These are phyloP conservation scores for Synanceia verrucosa DNA, from an alignment of 2,797 vertebrate genomes.

Conservation along the genomic window DNA sequence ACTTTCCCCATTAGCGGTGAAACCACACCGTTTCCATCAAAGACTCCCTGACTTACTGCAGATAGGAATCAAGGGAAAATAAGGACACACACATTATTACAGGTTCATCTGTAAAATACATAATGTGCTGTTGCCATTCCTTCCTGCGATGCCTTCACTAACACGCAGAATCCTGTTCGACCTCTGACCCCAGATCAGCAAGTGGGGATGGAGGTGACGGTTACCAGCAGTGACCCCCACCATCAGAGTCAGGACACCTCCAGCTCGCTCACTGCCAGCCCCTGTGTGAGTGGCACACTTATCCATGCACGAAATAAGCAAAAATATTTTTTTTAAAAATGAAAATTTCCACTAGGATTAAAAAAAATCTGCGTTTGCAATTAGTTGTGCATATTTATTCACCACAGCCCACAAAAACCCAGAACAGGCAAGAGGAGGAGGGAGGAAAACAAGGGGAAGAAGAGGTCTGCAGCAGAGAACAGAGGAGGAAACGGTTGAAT, in stretches of 20 bases:
- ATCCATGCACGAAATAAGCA: conserved; percentile 7
- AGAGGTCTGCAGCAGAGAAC: conserved; percentile 84
- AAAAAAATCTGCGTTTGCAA: conserved; percentile 59
- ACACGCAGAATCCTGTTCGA: conserved; percentile 56
- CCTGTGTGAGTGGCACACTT: conserved; percentile 78
- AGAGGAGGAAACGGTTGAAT: conserved; percentile 91
- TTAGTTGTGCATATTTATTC: conserved; percentile 52
- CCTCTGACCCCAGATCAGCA: conserved; percentile 85
- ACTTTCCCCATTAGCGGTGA: conserved; percentile 81
- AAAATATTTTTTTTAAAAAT: conserved; percentile 3
- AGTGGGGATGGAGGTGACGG: conserved; percentile 87
- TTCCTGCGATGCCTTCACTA: conserved; percentile 33
- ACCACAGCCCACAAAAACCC: conserved; percentile 74
- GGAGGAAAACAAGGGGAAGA: conserved; percentile 76
- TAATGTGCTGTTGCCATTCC: conserved; percentile 4
- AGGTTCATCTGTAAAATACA: conserved; percentile 36
- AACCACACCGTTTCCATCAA: conserved; percentile 74
- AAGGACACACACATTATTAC: conserved; percentile 41
- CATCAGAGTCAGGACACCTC: conserved; percentile 90
- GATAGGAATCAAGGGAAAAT: conserved; percentile 54
- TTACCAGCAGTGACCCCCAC: conserved; percentile 89
- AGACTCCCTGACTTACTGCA: conserved; percentile 50
- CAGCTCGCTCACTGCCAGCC: conserved; percentile 88
- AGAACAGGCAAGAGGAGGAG: conserved; percentile 80
- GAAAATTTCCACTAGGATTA: conserved; percentile 24